These are phyloP conservation scores for Thera britannica DNA, from an alignment of 2,888 invertebrate genomes.

Conservation along the genomic window DNA sequence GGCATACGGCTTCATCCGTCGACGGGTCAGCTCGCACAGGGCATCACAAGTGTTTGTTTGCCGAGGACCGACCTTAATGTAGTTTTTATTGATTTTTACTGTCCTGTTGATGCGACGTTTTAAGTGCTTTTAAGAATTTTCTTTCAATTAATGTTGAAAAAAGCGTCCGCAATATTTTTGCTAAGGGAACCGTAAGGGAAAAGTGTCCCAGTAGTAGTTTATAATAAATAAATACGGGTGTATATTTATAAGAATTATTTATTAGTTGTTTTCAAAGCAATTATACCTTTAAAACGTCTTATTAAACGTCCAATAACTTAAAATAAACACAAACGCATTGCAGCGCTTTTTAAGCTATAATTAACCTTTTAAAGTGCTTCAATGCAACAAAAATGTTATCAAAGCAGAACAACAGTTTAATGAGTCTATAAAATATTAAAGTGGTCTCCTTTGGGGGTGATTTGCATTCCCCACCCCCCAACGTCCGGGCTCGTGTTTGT, in stretches of 20 bases:
- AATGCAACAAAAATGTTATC: constrained; percentile 14
- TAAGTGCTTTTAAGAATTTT: neutral
- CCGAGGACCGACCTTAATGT: constrained; percentile 46
- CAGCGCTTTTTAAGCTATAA: neutral
- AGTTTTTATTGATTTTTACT: constrained; percentile 37
- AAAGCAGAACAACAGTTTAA: constrained; percentile 15
- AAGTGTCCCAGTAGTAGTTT: too few species aligned
- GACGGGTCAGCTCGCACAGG: constrained; percentile 47
- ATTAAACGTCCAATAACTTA: too few species aligned
- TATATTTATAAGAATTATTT: too few species aligned
- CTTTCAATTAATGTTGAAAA: too few species aligned
- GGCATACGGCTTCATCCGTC: constrained; percentile 59
- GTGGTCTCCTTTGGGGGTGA: constrained; percentile 10
- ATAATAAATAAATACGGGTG: too few species aligned
- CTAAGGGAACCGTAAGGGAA: too few species aligned
- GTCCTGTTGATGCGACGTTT: constrained; percentile 14
- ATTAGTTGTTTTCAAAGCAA: too few species aligned
- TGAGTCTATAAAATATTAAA: constrained; percentile 8
- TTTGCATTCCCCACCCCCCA: constrained; percentile 13
- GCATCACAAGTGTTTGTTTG: constrained; percentile 51
- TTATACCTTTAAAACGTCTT: too few species aligned
- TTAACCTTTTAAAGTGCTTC: neutral
- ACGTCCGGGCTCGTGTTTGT: constrained; percentile 10
- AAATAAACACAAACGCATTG: too few species aligned
- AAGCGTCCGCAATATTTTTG: too few species aligned